Base-by-base conservation (phyloP, 2,113 vertebrate genomes). In the Paraplagusia blochii region DNA sequence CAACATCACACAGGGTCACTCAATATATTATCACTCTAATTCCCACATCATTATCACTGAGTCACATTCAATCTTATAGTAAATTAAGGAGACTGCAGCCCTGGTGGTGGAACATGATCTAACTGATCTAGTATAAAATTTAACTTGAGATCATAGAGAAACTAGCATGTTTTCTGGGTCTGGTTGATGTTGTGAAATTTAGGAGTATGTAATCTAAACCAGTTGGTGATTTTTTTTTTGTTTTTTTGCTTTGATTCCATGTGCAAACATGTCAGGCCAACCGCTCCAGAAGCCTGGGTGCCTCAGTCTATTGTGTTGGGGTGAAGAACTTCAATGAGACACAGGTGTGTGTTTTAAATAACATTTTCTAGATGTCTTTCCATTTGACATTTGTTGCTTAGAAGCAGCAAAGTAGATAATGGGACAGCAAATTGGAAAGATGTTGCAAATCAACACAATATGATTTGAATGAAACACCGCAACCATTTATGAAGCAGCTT, bases 301-400 rank as follows among this genome's bases (percentile, higher is more conserved):
- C 97, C 10, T 92, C 95, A 0, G 94, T 99, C 9, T 99, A 98
- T 63, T 99, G 97, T 2, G 95, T 99, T 1, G 97, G 97, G 0
- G 97, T 99, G 74, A 99, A 99, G 64, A 95, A 99, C 88, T 99
- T 99, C 92, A 96, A 99, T 55, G 96, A 98, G 83, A 99, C 97
- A 11, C 97, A 99, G 95, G 97, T 98, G 86, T 72, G 42, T 54
- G 7, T 50, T 15, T n/a, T 18, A n/a, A 14, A 16, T 55, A 61
- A 72, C 6, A 53, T 19, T 49, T 22, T 19, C 11, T 40, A 18
- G 47, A 66, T 65, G 10, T 46, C 12, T 43, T n/a, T n/a, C n/a
- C n/a, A n/a, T n/a, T 19, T 58, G n/a, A 52, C 6, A 29, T 51
- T 29, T 43, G 33, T 47, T 29, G 16, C 33, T 38, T 40, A 11